Base-by-base conservation (phyloP, 2,888 invertebrate species). In the Pseudanteris insignis region DNA sequence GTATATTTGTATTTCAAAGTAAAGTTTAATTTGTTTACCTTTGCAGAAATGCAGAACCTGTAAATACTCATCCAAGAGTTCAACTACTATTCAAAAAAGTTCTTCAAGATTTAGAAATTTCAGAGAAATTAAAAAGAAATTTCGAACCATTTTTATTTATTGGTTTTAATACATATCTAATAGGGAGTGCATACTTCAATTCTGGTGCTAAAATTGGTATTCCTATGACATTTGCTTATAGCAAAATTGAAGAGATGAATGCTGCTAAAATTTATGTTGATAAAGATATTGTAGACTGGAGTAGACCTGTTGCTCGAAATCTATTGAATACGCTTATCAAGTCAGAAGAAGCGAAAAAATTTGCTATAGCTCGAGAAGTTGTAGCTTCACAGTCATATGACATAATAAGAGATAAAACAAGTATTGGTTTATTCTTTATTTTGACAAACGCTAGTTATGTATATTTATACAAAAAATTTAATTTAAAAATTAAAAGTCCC, bases 291-390 rank as follows among this genome's bases (percentile, higher is more conserved):
- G 81, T 93, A 0, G 81, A 88, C 66, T 91, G 90, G 88, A 81
- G 82, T 24, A 82, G 86, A 0, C 84, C 86, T 51, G 83, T 82
- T 51, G 90, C 89, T 0, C 77, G 84, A 66, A 77, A 85, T 47
- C 81, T 94, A 32, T 79, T 87, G 38, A 81, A 89, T 8, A 85
- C 91, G 0, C 73, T 93, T 15, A 78, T 91, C 2, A 74, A 94
- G n/a, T 88, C 89, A 8, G 89, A 91, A 62, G 86, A 88, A 61
- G 92, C 91, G 6, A 88, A 92, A 76, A 83, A 89, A 58, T 94
- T 91, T 82, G 92, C 89, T 1, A 86, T 94, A 14, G 91, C 91
- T 51, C 84, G 88, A 67, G 88, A 92, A 78, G 84, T 94, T 41
- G 75, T 88, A 51, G 85, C 86, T 0, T 21, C 55, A 0, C 29